Base-by-base conservation (phyloP, 2,113 vertebrate genomes). In the Corythoichthys intestinalis region DNA sequence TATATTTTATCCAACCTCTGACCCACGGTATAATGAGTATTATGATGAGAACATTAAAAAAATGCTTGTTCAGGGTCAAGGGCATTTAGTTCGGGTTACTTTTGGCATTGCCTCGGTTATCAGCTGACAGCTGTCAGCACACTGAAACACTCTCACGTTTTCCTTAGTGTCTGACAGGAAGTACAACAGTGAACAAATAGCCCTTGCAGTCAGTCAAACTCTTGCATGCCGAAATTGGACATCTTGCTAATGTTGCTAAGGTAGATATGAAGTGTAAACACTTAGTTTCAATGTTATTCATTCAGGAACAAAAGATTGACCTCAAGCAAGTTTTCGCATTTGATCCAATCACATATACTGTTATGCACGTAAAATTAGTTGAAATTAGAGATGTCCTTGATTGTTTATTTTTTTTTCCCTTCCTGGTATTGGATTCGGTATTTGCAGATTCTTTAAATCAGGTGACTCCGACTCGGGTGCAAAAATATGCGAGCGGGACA, bases 31-130 rank as follows among this genome's bases (percentile, higher is more conserved):
- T 46, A 28, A 62, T 46, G 39, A 62, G 39, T 44, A 20, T 44
- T 62, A 39, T 89, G 86, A 87, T 90, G 84, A 85, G 67, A 78
- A 81, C 82, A 86, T 84, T 87, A 84, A 87, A 88, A 77, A 88
- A 87, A 90, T 86, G 71, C 41, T 47, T 48, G 61, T 63, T 63
- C 20, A 34, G 44, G 61, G 61, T 63, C 61, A 63, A 63, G 61
- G 61, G 61, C 44, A 12, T 47, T 58, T 47, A 34, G 44, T 63
- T 63, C 47, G 61, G 61, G n/a, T 63, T 63, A 63, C 47, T 63
- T 63, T 63, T 11, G 5, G 6, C 44, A 46, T 47, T 63, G 44
- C 61, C 28, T 63, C 13, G 41, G 61, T 63, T 63, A 63, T 63
- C 61, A 63, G 59, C 61, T 63, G 61, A 63, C 61, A 63, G 61